Conservation (phyloP, 2,888 invertebrate species). For the Amiota communis region DNA sequence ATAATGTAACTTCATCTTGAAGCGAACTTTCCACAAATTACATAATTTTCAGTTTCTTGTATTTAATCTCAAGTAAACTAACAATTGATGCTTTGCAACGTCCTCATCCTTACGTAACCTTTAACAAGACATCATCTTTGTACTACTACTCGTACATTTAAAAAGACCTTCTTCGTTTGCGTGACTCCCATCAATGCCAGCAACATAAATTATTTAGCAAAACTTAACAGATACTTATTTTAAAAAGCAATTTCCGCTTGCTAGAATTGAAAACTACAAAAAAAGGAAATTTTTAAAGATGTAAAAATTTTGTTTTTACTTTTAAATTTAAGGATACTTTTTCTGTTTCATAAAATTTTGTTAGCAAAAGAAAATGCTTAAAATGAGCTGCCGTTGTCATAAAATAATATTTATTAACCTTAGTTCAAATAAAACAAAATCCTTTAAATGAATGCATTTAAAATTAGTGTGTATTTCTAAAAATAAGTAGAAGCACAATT, state of each 20-base stretch:
- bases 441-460: constrained; percentile 56
- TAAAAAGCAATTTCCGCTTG: constrained; percentile 62
- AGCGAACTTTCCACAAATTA: no score
- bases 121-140: no score
- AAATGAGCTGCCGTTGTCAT: constrained; percentile 1
- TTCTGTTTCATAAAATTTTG: constrained; percentile 58
- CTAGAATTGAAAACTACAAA: constrained; percentile 50
- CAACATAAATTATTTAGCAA: not conserved
- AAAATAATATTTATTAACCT: constrained; percentile 56
- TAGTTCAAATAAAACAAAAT: constrained; percentile 57
- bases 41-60: no score
- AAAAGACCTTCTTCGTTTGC: no score
- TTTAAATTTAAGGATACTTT: constrained; percentile 59
- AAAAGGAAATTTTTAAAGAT: constrained; percentile 26
- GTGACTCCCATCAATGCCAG: not conserved
- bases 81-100: no score
- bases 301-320: not conserved
- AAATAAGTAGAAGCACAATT: not conserved
- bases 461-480: constrained; percentile 52
- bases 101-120: no score
- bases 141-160: no score
- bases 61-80: no score
- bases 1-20: no score
- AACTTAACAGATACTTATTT: constrained; percentile 55
- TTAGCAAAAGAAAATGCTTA: not conserved